phyloP scores from a whole-genome alignment of 2,888 invertebrate genomes.

The Patella depressa region DNA sequence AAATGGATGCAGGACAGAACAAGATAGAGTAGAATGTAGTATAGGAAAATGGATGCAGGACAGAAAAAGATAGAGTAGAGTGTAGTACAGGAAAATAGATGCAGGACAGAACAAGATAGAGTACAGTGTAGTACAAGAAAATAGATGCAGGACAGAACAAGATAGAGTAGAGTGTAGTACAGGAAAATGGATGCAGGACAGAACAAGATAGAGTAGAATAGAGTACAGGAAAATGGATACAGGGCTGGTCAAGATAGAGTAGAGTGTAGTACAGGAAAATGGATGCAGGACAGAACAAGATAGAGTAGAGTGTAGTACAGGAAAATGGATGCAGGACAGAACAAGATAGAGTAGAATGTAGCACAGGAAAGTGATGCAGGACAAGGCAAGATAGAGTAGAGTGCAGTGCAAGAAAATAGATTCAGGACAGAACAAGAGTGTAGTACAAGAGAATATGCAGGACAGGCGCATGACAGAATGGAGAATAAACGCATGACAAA shows the following conservation, averaged over 20 bases:
- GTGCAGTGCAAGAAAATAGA: background rate
- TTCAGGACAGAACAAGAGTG: background rate
- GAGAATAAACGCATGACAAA: too few relatives aligned
- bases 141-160: background rate
- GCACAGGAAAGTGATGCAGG: constrained; percentile 2
- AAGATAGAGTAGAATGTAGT: constrained; percentile 8
- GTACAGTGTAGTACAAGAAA: constrained; percentile 4
- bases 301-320: constrained; percentile 11
- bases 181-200: constrained; percentile 8
- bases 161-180: constrained; percentile 13
- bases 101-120: background rate
- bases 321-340: background rate
- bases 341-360: constrained; percentile 13
- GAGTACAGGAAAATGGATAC: background rate
- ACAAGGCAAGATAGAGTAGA: constrained; percentile 1
- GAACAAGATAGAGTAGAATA: background rate
- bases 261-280: constrained; percentile 13
- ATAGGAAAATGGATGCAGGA: background rate
- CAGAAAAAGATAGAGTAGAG: constrained; percentile 6
- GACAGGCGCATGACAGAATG: too few relatives aligned
- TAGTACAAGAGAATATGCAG: background rate
- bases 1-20: constrained; percentile 3
- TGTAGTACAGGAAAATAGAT: constrained; percentile 14
- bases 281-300: background rate
- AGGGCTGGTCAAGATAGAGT: background rate